phyloP scores from a whole-genome alignment of 2,888 invertebrate species.

The Dolomedes plantarius region DNA sequence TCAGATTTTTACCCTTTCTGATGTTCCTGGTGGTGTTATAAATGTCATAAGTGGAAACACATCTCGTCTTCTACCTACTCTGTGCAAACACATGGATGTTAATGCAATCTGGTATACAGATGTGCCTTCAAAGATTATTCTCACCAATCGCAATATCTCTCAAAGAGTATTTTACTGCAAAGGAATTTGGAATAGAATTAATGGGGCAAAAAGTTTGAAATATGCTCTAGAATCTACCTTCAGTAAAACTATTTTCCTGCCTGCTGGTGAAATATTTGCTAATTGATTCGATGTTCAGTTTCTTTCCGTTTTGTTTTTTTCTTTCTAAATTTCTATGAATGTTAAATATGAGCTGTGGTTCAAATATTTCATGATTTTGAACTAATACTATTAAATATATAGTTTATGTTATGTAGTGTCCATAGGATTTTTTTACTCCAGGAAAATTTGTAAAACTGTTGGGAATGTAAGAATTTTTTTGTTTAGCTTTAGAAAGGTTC shows the following conservation, averaged over 20 bases:
- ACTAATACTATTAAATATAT: no score
- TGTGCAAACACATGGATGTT: constrained; percentile 77
- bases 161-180: constrained; percentile 14
- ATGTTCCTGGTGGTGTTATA: constrained; percentile 78
- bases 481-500: no score
- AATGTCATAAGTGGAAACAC: constrained; percentile 78
- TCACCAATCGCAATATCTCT: constrained; percentile 1
- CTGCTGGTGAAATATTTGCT: constrained; percentile 78
- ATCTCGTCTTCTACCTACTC: constrained; percentile 76
- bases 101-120: constrained; percentile 75
- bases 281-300: constrained; percentile 75
- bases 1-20: constrained; percentile 78
- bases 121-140: constrained; percentile 75
- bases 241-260: constrained; percentile 78
- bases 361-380: no score
- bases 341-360: no score
- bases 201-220: constrained; percentile 76
- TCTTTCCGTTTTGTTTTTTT: no score
- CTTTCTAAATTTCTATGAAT: no score
- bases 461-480: no score
- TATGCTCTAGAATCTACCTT: constrained; percentile 77
- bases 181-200: not conserved
- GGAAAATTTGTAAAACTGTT: no score
- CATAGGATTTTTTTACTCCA: no score
- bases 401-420: no score